Evolutionary conservation across 2,797 vertebrate species (phyloP).

Genomic region (Bryconaethiops microstoma): DNA sequence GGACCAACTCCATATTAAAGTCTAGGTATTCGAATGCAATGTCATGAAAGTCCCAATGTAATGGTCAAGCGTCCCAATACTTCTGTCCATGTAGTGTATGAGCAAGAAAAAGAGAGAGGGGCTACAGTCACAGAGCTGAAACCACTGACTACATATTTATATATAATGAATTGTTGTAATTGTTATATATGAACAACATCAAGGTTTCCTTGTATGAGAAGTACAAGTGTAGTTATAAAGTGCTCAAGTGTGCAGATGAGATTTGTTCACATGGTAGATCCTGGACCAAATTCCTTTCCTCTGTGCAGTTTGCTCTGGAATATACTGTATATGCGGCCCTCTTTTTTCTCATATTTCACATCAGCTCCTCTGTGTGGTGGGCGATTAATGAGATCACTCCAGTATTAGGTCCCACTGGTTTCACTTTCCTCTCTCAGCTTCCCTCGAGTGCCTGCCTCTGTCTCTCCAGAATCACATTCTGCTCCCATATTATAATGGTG

Average conservation of each 20-base stretch:
- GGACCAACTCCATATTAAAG: too few relatives aligned
- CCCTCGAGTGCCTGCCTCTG: slow-evolving; percentile 21
- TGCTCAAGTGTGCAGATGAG: neutral
- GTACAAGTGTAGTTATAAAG: neutral
- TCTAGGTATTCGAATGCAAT: too few relatives aligned
- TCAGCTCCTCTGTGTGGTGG: slow-evolving; percentile 21
- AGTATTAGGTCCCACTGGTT: slow-evolving; percentile 37
- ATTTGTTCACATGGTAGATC: slow-evolving; percentile 13
- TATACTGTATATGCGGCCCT: neutral
- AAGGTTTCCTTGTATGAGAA: neutral
- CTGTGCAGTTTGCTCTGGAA: slow-evolving; percentile 11
- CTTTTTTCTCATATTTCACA: slow-evolving; percentile 25
- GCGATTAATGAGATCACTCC: slow-evolving; percentile 45
- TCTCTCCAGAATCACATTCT: slow-evolving; percentile 44
- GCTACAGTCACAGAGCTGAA: too few relatives aligned
- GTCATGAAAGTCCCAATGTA: too few relatives aligned
- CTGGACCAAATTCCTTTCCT: slow-evolving; percentile 14
- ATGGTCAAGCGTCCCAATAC: too few relatives aligned
- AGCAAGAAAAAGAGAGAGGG: too few relatives aligned
- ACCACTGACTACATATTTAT: too few relatives aligned
- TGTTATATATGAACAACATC: neutral
- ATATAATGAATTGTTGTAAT: neutral
- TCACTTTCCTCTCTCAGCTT: slow-evolving; percentile 17
- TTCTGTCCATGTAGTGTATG: too few relatives aligned
- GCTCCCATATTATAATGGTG: slow-evolving; percentile 24